phyloP scores from a whole-genome alignment of 2,113 vertebrate genomes.

The Coryphaenoides rupestris region DNA sequence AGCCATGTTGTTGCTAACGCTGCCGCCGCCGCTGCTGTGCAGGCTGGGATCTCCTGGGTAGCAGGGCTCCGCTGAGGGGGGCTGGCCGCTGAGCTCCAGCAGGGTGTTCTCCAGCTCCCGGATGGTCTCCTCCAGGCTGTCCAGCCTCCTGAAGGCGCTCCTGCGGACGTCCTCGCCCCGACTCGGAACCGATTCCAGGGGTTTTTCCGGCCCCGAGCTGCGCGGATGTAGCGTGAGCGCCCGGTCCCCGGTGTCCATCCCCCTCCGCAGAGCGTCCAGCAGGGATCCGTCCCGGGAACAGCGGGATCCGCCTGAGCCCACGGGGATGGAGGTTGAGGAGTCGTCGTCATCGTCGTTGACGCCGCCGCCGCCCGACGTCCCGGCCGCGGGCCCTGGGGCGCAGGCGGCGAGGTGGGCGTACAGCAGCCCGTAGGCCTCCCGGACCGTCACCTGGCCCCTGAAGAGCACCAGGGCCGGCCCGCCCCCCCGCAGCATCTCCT shows the following conservation, averaged over 20 bases:
- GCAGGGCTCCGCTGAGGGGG: slow-evolving; percentile 31
- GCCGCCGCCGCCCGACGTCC: slow-evolving; percentile 23
- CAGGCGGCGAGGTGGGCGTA: slow-evolving; percentile 36
- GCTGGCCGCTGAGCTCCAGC: slow-evolving; percentile 76
- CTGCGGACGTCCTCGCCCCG: slow-evolving; percentile 35
- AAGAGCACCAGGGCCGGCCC: slow-evolving; percentile 42
- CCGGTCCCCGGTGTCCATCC: slow-evolving; percentile 20
- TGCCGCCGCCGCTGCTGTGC: neutral
- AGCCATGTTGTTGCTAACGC: neutral
- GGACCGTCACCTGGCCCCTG: slow-evolving; percentile 7
- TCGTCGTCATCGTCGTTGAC: too few relatives aligned
- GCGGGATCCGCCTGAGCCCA: neutral
- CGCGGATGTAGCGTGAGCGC: slow-evolving; percentile 2
- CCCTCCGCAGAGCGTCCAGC: slow-evolving; percentile 31
- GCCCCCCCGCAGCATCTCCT: slow-evolving; percentile 8
- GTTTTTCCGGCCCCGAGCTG: accelerated
- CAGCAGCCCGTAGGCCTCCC: slow-evolving; percentile 45
- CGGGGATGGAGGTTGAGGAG: neutral
- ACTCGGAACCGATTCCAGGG: slow-evolving; percentile 7
- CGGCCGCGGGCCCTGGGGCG: slow-evolving; percentile 38
- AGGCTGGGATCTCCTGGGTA: slow-evolving; percentile 18
- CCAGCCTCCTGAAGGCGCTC: slow-evolving; percentile 72
- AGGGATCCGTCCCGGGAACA: slow-evolving; percentile 19
- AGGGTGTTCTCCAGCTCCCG: slow-evolving; percentile 85
- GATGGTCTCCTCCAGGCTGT: slow-evolving; percentile 91